These are phyloP conservation scores for Syngnathus rostellatus DNA, from an alignment of 2,797 vertebrate species.

Conservation along the genomic window DNA sequence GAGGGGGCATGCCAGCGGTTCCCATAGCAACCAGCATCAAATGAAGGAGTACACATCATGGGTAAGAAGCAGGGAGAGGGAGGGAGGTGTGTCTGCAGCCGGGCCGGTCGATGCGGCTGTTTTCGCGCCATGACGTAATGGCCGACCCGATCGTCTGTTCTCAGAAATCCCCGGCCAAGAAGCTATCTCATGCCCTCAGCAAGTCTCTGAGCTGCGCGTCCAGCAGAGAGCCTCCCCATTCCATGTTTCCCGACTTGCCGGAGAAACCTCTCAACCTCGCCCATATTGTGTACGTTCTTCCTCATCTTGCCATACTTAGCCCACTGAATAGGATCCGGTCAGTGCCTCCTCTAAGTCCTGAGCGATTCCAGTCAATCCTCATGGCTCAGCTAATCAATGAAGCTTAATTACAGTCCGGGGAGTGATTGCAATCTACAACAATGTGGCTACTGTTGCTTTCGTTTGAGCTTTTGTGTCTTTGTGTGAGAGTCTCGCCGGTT, in stretches of 20 bases:
- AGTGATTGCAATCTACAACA: slow-evolving; percentile 32
- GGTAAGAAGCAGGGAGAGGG: slow-evolving; percentile 67
- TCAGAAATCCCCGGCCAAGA: slow-evolving; percentile 99
- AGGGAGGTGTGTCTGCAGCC: slow-evolving; percentile 49
- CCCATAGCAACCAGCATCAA: slow-evolving; percentile 99
- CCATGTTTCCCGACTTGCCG: slow-evolving; percentile 88
- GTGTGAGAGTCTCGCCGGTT: slow-evolving; percentile 7
- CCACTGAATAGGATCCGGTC: slow-evolving; percentile 17
- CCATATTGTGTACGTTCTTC: slow-evolving; percentile 88
- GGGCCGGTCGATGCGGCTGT: slow-evolving; percentile 41
- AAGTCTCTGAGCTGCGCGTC: slow-evolving; percentile 98
- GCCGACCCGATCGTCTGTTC: slow-evolving; percentile 17
- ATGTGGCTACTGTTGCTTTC: slow-evolving; percentile 18
- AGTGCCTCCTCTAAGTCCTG: slow-evolving; percentile 30
- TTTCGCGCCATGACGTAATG: slow-evolving; percentile 25
- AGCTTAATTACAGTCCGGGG: slow-evolving; percentile 53
- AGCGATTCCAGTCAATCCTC: slow-evolving; percentile 44
- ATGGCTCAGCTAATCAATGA: slow-evolving; percentile 51
- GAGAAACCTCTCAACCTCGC: slow-evolving; percentile 94
- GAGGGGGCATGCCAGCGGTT: slow-evolving; percentile 97
- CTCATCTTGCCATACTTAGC: neutral
- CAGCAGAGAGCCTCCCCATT: slow-evolving; percentile 89
- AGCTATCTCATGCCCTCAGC: slow-evolving; percentile 92
- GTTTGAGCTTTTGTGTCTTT: slow-evolving; percentile 16
- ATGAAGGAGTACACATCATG: slow-evolving; percentile 99